phyloP scores from a whole-genome alignment of 2,888 invertebrate species.

The Trisateles emortualis region DNA sequence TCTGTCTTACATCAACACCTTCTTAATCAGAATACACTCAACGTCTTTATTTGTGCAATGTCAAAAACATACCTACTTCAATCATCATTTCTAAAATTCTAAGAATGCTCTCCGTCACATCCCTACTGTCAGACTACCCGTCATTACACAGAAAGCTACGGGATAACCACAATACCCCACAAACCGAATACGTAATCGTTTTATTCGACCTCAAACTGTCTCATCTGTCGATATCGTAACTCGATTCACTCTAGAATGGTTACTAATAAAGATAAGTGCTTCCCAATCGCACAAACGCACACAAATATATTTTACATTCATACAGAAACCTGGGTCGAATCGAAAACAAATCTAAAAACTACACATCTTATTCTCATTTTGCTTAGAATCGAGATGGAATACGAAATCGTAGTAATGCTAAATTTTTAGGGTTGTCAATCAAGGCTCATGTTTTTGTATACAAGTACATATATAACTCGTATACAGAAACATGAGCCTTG shows the following conservation, averaged over 20 bases:
- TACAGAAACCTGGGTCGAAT: conserved; percentile 19
- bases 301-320: conserved; percentile 1
- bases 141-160: not conserved
- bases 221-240: not conserved
- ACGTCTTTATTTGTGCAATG: too few species aligned
- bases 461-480: too few species aligned
- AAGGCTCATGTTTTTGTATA: not conserved
- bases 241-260: conserved; percentile 2
- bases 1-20: too few species aligned
- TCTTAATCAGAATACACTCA: too few species aligned
- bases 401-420: conserved; percentile 21
- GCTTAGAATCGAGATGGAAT: conserved; percentile 27
- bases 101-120: too few species aligned
- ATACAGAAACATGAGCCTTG: too few species aligned
- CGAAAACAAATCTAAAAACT: conserved; percentile 41
- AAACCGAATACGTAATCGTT: conserved; percentile 12
- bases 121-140: not conserved
- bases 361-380: conserved; percentile 29
- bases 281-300: conserved; percentile 2
- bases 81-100: too few species aligned
- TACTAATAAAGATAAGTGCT: conserved; percentile 38
- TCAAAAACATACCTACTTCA: too few species aligned
- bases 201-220: conserved; percentile 2
- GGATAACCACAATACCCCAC: not conserved
- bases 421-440: conserved; percentile 7